Conservation (phyloP, 1,140 invertebrate genomes). For the Drosophila murphyi region DNA sequence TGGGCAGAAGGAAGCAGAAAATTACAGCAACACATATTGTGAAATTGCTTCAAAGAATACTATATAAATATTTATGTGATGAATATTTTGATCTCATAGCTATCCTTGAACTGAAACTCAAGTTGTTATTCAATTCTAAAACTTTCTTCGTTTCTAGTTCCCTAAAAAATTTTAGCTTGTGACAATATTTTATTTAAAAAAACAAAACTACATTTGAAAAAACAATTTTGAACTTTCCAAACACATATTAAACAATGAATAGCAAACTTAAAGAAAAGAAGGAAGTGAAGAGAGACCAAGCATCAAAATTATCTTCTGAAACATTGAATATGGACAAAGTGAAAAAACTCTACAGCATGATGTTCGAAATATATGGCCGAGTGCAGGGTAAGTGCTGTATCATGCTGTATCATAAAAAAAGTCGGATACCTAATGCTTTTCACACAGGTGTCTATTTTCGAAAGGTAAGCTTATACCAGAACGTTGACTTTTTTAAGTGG, state of each 20-base stretch:
- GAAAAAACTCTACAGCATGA: conserved; percentile 40
- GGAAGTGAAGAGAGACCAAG: not conserved
- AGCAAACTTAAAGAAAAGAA: conserved; percentile 54
- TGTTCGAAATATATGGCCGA: conserved; percentile 56
- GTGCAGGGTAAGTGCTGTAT: conserved; percentile 52
- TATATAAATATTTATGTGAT: too few relatives aligned
- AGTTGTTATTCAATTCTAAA: not conserved
- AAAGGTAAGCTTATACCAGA: conserved; percentile 32
- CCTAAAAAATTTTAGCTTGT: too few relatives aligned
- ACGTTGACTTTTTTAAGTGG: not conserved
- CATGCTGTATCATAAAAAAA: not conserved
- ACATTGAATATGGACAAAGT: not conserved
- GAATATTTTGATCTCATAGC: too few relatives aligned
- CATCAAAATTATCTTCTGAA: not conserved
- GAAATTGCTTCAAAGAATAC: too few relatives aligned
- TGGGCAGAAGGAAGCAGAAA: not conserved
- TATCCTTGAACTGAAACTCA: not conserved
- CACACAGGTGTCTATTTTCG: conserved; percentile 54
- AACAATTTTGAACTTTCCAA: not conserved
- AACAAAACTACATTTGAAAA: not conserved
- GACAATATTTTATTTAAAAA: not conserved
- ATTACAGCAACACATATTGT: too few relatives aligned
- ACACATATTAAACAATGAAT: conserved; percentile 31
- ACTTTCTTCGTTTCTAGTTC: not conserved
- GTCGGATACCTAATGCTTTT: not conserved